These are phyloP conservation scores for Callipepla californica DNA, from an alignment of 2,113 vertebrate species.

Conservation along the genomic window DNA sequence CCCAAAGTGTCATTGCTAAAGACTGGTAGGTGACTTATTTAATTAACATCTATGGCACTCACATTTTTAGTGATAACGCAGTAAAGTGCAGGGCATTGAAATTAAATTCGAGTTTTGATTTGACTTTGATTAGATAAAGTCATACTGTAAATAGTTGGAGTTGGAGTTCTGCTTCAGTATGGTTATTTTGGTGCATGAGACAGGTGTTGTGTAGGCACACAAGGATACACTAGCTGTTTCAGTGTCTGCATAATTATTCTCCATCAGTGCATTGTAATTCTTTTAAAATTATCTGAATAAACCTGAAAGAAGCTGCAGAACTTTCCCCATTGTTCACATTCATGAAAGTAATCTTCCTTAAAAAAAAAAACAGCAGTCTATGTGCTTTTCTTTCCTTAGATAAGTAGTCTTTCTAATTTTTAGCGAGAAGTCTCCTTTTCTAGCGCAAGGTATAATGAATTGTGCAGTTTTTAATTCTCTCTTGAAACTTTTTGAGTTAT, in stretches of 20 bases:
- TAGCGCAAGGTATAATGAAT: background rate
- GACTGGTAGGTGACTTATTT: background rate
- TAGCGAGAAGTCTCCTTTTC: background rate
- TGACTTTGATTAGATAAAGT: background rate
- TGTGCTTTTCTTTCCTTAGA: background rate
- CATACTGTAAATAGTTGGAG: background rate
- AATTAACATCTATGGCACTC: background rate
- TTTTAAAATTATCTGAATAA: background rate
- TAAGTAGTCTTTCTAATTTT: slow-evolving; percentile 8
- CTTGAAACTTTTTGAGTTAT: background rate
- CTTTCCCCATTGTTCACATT: background rate
- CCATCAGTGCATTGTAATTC: background rate
- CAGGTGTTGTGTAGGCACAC: slow-evolving; percentile 18
- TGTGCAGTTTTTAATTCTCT: background rate
- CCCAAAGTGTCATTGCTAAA: background rate
- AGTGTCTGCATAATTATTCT: background rate
- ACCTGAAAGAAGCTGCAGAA: background rate
- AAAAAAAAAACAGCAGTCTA: background rate
- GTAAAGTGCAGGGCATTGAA: background rate
- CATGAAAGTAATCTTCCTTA: background rate
- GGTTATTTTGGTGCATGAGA: slow-evolving; percentile 2
- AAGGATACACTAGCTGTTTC: background rate
- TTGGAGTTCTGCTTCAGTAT: background rate
- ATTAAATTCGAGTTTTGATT: background rate
- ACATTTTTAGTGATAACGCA: background rate